Evolutionary conservation across 2,797 vertebrate species (phyloP).

Genomic region (Microchirus variegatus): DNA sequence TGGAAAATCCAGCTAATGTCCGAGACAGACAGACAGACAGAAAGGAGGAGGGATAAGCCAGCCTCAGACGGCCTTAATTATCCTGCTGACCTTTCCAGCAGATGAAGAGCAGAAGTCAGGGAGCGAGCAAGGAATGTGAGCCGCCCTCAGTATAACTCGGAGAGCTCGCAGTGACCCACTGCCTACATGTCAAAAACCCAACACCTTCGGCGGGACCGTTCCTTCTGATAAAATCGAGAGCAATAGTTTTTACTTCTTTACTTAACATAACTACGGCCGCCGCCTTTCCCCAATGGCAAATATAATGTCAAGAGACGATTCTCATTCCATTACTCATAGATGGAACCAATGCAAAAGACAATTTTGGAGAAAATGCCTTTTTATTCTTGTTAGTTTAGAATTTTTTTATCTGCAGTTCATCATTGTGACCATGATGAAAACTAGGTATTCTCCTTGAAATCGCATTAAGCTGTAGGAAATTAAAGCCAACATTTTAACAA

Average conservation of each 20-base stretch:
- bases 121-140: slow-evolving; percentile 15
- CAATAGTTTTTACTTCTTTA: too few species aligned
- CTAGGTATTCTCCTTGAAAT: too few species aligned
- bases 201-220: background rate
- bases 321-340: too few species aligned
- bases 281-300: too few species aligned
- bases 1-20: slow-evolving; percentile 30
- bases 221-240: background rate
- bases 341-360: too few species aligned
- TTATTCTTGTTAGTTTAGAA: too few species aligned
- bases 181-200: slow-evolving; percentile 13
- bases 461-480: too few species aligned
- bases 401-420: background rate
- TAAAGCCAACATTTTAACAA: background rate
- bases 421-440: background rate
- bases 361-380: too few species aligned
- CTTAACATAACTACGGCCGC: too few species aligned
- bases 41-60: slow-evolving; percentile 20
- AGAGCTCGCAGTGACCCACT: slow-evolving; percentile 16
- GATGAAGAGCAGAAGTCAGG: slow-evolving; percentile 17
- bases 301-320: too few species aligned
- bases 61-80: slow-evolving; percentile 55
- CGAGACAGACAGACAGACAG: too few species aligned
- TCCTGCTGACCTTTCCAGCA: slow-evolving; percentile 65
- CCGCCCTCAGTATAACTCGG: slow-evolving; percentile 29